A percentile compares a stretch with the other conserved stretches of the same genome.
These are phyloP conservation scores for Theristicus caerulescens DNA, from an alignment of 2,113 vertebrate genomes.

Conservation along the genomic window DNA sequence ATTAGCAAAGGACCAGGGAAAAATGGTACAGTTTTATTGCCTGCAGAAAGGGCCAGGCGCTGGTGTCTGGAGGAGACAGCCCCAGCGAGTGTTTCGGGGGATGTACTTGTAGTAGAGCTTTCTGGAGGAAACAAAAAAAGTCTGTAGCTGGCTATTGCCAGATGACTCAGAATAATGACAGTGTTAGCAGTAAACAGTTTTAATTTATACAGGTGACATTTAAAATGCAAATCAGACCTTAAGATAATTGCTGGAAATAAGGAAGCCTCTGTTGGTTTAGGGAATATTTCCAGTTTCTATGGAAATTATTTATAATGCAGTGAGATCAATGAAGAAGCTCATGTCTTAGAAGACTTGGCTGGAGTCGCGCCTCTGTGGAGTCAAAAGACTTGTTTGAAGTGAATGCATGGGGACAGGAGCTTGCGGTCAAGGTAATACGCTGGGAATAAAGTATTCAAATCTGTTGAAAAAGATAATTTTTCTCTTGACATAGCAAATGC, in stretches of 20 bases:
- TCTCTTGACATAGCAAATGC: neutral
- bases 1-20: neutral
- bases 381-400: neutral
- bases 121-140: neutral
- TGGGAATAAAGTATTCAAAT: neutral
- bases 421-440: fast-evolving
- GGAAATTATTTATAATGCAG: constrained; percentile 54
- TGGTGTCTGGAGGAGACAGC: neutral
- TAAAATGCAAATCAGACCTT: constrained; percentile 84
- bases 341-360: neutral
- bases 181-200: constrained; percentile 68
- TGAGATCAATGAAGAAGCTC: neutral
- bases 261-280: constrained; percentile 63
- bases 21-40: fast-evolving
- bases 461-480: neutral
- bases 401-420: neutral
- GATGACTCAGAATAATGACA: constrained; percentile 54
- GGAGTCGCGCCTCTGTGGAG: neutral
- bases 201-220: constrained; percentile 84
- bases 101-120: neutral
- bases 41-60: neutral
- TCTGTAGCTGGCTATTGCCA: neutral
- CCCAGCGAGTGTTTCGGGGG: neutral
- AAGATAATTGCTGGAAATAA: constrained; percentile 75
- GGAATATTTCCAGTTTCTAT: constrained; percentile 65